Base-by-base conservation (phyloP, 2,888 invertebrate species). In the Cosmorhoe ocellata region DNA sequence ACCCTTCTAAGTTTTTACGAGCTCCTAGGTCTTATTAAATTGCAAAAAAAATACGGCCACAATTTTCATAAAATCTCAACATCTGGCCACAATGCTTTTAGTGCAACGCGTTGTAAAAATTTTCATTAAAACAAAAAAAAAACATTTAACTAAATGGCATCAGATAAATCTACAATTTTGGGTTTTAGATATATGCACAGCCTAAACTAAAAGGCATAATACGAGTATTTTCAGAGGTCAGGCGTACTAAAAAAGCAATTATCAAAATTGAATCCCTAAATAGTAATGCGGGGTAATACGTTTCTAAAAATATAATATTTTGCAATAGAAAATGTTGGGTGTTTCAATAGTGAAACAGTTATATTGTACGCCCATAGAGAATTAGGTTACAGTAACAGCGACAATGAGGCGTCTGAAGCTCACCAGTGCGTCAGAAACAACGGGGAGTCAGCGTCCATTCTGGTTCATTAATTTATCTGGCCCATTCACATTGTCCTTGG, bases 401-500 rank as follows among this genome's bases (percentile, higher is more conserved):
- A 52, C 57, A 53, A 46, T 11, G 36, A 32, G 57, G 53, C 61
- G 61, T 46, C 51, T 36, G 14, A 2, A 12, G 2, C 34, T 22
- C 34, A 1, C 18, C 11, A 26, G 36, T 26, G 34, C 27, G 51
- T 49, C 56, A 39, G 32, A 26, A 56, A 33, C 61, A 11, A 48
- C 55, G 47, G 59, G 61, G 45, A 32, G 26, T 27, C 41, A 43
- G 51, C 57, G 57, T 27, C 57, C 8, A 31, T 39, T 38, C 1
- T 43, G 12, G 34, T 36, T 37, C 44, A 28, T 37, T 39, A 50
- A 58, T 51, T 53, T 56, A 49, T 51, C 48, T 49, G 37, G 43
- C 27, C 51, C 50, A 52, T 46, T 44, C 45, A 50, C 38, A 55
- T 24, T 33, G 22, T 38, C 13, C 34, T 42, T 36, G 38, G 38